These are phyloP conservation scores for Pseudorhombus dupliciocellatus DNA, from an alignment of 2,113 vertebrate genomes.

Conservation along the genomic window DNA sequence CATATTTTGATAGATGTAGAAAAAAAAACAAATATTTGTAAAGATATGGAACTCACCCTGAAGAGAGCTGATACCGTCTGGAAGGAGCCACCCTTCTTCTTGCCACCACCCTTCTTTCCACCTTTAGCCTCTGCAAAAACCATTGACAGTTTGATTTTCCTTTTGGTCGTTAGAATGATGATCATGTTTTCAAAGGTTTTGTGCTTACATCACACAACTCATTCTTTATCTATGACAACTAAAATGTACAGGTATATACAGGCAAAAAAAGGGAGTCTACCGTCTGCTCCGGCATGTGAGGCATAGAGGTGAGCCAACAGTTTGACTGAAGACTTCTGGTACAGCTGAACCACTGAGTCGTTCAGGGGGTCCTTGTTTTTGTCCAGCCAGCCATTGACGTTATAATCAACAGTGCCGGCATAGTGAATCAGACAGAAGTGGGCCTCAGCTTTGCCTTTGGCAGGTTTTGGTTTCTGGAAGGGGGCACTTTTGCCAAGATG, in stretches of 20 bases:
- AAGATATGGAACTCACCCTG: constrained; percentile 71
- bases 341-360: constrained; percentile 79
- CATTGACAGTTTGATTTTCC: background rate
- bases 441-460: constrained; percentile 79
- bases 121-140: constrained; percentile 15
- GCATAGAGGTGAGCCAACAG: constrained; percentile 70
- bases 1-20: background rate
- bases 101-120: constrained; percentile 84
- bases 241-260: background rate
- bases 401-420: constrained; percentile 81
- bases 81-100: constrained; percentile 98
- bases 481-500: constrained; percentile 84
- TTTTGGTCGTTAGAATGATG: background rate
- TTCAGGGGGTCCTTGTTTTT: constrained; percentile 83
- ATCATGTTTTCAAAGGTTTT: background rate
- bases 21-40: background rate
- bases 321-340: constrained; percentile 77
- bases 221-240: background rate
- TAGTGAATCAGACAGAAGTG: constrained; percentile 79
- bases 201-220: background rate
- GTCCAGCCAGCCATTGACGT: constrained; percentile 75
- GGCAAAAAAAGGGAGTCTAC: constrained; percentile 27
- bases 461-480: constrained; percentile 73
- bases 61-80: constrained; percentile 95
- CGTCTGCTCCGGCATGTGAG: constrained; percentile 59